Conservation (phyloP, 2,113 vertebrate species). For the Puma concolor region DNA sequence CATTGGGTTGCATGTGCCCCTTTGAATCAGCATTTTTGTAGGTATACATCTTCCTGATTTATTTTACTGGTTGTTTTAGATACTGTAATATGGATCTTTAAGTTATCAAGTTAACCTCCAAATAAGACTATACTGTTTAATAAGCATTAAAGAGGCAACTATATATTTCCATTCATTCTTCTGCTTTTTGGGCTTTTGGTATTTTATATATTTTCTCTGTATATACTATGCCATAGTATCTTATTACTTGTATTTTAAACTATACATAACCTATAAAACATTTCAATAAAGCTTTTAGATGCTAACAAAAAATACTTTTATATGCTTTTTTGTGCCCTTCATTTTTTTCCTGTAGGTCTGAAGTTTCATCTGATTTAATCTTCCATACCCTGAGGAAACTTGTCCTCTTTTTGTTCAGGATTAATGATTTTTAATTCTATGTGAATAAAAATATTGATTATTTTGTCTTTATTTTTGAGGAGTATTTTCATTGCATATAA, state of each 20-base stretch:
- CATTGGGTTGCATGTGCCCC: too few relatives aligned
- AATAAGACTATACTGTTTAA: constrained; percentile 47
- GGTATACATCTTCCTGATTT: constrained; percentile 33
- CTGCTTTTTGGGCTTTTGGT: background rate
- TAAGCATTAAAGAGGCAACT: background rate
- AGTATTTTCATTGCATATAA: background rate
- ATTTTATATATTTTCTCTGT: background rate
- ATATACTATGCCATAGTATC: background rate
- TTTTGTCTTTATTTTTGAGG: background rate
- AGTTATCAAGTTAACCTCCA: constrained; percentile 20
- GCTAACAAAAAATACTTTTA: background rate
- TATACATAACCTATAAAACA: background rate
- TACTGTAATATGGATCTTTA: constrained; percentile 48
- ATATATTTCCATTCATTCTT: background rate
- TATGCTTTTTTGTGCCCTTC: background rate
- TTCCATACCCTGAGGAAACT: background rate
- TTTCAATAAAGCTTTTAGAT: constrained; percentile 26
- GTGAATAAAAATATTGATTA: background rate
- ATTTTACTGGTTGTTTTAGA: constrained; percentile 41
- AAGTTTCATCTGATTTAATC: background rate
- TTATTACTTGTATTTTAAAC: constrained; percentile 15
- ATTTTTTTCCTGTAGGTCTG: background rate
- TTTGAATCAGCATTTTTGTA: background rate
- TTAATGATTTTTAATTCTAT: background rate
- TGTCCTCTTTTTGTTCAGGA: background rate